Evolutionary conservation across 1,140 invertebrate species (phyloP).

Genomic region (Magallana gigas): DNA sequence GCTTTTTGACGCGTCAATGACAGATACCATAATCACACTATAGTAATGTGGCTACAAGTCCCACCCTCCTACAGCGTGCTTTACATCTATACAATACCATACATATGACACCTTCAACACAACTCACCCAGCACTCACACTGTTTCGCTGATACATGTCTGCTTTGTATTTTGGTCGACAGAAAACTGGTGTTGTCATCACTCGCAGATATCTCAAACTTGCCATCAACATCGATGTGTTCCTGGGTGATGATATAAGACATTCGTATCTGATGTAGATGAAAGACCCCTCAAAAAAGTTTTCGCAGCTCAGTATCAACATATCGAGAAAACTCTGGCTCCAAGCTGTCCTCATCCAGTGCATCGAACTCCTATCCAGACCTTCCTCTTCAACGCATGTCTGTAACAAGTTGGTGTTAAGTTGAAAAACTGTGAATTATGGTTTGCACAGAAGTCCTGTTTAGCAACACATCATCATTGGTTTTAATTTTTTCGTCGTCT

Average conservation of each 20-base stretch:
- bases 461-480: too few species aligned
- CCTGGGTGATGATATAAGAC: neutral
- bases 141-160: conserved; percentile 35
- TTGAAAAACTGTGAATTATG: too few species aligned
- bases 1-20: neutral
- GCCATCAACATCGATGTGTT: neutral
- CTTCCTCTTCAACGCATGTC: too few species aligned
- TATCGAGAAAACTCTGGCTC: neutral
- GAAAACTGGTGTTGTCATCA: neutral
- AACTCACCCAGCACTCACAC: conserved; percentile 16
- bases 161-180: conserved; percentile 32
- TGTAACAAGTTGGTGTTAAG: too few species aligned
- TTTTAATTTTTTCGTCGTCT: too few species aligned
- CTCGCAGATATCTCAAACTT: neutral
- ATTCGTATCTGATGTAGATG: neutral
- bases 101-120: neutral
- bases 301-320: neutral
- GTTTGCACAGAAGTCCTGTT: too few species aligned
- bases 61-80: conserved; percentile 20
- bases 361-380: too few species aligned
- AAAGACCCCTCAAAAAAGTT: neutral
- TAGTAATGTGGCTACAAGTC: conserved; percentile 27
- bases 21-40: conserved; percentile 37
- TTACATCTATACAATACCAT: conserved; percentile 44
- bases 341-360: neutral